These are phyloP conservation scores for Muschampia plurimacula DNA, from an alignment of 2,888 invertebrate species.

Conservation along the genomic window DNA sequence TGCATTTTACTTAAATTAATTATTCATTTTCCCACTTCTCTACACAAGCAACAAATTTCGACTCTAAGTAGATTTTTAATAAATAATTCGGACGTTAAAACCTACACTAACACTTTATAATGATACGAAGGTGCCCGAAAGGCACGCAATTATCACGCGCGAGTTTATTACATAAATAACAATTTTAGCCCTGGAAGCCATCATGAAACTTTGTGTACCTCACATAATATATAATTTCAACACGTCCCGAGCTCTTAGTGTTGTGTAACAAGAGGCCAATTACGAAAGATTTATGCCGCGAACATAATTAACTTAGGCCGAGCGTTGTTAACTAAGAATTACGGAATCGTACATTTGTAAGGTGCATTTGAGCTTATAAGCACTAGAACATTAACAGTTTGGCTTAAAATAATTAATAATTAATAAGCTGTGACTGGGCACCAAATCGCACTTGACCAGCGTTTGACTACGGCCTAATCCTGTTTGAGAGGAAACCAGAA, in stretches of 20 bases:
- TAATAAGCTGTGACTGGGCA: no score
- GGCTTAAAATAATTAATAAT: no score
- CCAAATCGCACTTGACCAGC: no score
- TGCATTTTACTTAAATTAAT: neutral
- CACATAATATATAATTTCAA: slow-evolving; percentile 83
- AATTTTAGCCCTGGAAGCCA: slow-evolving; percentile 55
- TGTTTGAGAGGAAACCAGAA: no score
- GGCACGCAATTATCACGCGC: slow-evolving; percentile 50
- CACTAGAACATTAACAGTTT: neutral
- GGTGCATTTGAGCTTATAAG: slow-evolving; percentile 22
- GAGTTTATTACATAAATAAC: slow-evolving; percentile 56
- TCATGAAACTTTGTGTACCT: slow-evolving; percentile 70
- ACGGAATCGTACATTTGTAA: slow-evolving; percentile 67
- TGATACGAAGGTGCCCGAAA: slow-evolving; percentile 39
- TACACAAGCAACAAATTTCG: neutral
- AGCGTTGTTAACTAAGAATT: slow-evolving; percentile 81
- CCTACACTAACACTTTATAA: slow-evolving; percentile 16
- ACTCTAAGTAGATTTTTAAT: neutral
- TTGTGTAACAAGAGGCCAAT: slow-evolving; percentile 85
- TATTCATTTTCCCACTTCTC: neutral
- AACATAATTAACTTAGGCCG: slow-evolving; percentile 86
- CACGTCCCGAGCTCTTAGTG: slow-evolving; percentile 81
- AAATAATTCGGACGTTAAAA: neutral
- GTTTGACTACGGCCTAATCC: no score
- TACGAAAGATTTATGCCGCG: slow-evolving; percentile 85